A percentile compares a stretch with the other conserved stretches of the same genome.
Evolutionary conservation across 2,888 invertebrate species (phyloP).

Genomic region (Neoascia interrupta): DNA sequence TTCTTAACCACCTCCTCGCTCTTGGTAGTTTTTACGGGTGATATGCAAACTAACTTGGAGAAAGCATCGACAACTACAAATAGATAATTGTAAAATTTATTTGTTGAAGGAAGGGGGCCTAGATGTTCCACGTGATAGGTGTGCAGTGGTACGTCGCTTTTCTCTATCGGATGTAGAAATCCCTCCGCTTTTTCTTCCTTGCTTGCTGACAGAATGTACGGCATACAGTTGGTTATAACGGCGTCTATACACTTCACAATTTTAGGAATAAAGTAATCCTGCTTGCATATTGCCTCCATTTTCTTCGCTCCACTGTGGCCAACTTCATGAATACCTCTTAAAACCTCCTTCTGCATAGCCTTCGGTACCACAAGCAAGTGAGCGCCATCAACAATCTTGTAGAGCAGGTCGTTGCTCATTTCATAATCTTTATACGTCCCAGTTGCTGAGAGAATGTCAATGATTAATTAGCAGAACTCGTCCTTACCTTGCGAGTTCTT

Average conservation of each 20-base stretch:
- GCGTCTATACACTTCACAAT: slow-evolving; percentile 1
- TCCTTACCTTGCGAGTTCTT: background rate
- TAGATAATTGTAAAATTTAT: too few relatives aligned
- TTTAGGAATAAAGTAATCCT: slow-evolving; percentile 3
- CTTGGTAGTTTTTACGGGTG: background rate
- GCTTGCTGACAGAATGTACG: too few relatives aligned
- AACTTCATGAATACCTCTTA: background rate
- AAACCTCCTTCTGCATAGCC: too few relatives aligned
- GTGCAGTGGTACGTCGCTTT: too few relatives aligned
- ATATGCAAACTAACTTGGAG: background rate
- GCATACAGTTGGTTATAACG: background rate
- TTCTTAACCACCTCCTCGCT: too few relatives aligned
- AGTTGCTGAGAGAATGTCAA: too few relatives aligned
- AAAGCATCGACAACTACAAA: too few relatives aligned
- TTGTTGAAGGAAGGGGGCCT: too few relatives aligned
- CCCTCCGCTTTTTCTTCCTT: background rate
- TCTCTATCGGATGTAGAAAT: slow-evolving; percentile 4
- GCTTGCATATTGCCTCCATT: background rate
- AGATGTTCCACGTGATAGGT: background rate
- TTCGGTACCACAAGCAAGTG: too few relatives aligned
- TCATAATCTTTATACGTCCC: too few relatives aligned
- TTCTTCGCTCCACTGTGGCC: background rate
- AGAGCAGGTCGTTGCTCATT: too few relatives aligned
- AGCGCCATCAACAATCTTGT: too few relatives aligned
- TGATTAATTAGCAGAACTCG: background rate